Percentiles rank a stretch among this genome's conserved stretches.
These are phyloP conservation scores for Falco novaeseelandiae DNA, from an alignment of 2,797 vertebrate genomes.

Conservation along the genomic window DNA sequence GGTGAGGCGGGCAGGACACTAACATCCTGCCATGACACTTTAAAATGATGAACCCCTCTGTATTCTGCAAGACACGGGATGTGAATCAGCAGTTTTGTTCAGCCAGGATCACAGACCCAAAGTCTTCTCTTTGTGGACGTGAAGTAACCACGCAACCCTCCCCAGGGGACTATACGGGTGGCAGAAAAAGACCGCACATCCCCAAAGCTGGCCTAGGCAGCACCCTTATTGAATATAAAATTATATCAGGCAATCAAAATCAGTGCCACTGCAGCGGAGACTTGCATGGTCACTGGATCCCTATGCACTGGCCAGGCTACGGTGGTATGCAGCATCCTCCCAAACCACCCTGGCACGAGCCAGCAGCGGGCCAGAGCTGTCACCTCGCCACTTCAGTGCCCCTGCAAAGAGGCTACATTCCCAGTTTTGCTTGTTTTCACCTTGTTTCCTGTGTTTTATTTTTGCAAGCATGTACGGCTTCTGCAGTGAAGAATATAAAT, in stretches of 20 bases:
- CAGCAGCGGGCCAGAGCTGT: neutral
- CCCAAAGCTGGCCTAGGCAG: neutral
- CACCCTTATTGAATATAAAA: neutral
- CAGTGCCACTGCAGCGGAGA: neutral
- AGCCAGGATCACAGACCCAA: neutral
- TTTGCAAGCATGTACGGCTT: neutral
- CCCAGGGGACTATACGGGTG: neutral
- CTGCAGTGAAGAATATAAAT: neutral
- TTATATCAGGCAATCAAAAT: neutral
- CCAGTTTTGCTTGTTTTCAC: neutral
- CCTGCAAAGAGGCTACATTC: neutral
- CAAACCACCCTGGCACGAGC: neutral
- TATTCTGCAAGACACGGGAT: neutral
- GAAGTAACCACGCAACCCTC: accelerated
- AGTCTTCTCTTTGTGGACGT: neutral
- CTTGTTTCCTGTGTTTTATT: neutral
- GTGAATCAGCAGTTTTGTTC: neutral
- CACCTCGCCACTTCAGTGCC: neutral
- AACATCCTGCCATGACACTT: neutral
- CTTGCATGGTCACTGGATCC: accelerated
- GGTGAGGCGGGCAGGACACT: neutral
- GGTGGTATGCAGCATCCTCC: neutral
- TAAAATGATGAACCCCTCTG: neutral
- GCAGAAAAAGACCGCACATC: neutral
- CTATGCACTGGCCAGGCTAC: neutral